Conservation (phyloP, 2,888 invertebrate genomes). For the Chrysina gloriosa region DNA sequence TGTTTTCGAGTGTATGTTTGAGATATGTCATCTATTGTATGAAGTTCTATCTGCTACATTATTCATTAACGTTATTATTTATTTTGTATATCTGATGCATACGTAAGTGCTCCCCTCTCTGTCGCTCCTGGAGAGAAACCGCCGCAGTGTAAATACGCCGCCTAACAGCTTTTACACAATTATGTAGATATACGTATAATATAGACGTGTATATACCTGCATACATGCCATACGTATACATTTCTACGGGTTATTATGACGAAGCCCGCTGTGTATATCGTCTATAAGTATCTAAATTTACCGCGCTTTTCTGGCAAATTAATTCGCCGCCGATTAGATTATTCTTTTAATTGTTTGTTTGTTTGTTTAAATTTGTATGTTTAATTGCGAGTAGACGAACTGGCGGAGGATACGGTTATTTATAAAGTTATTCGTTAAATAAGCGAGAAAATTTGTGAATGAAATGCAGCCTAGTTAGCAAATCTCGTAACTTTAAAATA, state of each 20-base stretch:
- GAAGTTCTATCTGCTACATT: constrained; percentile 39
- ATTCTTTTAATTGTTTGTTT: constrained; percentile 23
- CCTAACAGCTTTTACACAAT: constrained; percentile 35
- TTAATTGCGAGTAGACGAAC: too few species aligned
- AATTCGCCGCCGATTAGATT: constrained; percentile 17
- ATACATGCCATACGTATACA: too few species aligned
- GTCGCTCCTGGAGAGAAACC: not conserved
- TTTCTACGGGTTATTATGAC: constrained; percentile 11
- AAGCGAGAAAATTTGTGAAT: too few species aligned
- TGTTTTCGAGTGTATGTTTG: constrained; percentile 8
- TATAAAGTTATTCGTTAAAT: too few species aligned
- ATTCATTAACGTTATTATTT: constrained; percentile 44
- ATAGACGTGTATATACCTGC: constrained; percentile 12
- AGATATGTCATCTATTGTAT: constrained; percentile 40
- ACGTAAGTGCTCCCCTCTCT: constrained; percentile 31
- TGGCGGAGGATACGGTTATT: too few species aligned
- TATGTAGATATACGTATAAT: constrained; percentile 33
- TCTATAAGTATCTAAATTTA: constrained; percentile 30
- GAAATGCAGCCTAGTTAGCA: too few species aligned
- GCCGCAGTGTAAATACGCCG: constrained; percentile 10
- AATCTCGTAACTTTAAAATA: too few species aligned
- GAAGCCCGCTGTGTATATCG: constrained; percentile 5
- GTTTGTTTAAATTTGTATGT: constrained; percentile 13
- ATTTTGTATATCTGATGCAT: constrained; percentile 43
- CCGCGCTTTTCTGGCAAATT: constrained; percentile 16